A percentile compares a stretch with the other conserved stretches of the same genome.
Conservation (phyloP, 2,888 invertebrate species). For the Cheilosia soror region DNA sequence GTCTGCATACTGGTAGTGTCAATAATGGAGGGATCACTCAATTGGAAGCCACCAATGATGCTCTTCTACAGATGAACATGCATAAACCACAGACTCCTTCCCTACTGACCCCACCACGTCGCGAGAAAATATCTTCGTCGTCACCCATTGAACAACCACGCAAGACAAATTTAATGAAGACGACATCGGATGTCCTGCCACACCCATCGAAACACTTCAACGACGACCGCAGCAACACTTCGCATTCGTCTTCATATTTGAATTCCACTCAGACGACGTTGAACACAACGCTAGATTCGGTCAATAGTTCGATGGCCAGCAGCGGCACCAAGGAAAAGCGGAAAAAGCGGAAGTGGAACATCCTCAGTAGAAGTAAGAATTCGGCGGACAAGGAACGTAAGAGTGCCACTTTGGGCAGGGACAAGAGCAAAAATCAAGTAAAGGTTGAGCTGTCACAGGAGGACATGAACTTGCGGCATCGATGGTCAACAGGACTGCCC, state of each 20-base stretch:
- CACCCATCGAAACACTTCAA: conserved; percentile 74
- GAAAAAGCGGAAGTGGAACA: conserved; percentile 87
- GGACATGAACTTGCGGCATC: conserved; percentile 85
- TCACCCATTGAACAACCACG: conserved; percentile 80
- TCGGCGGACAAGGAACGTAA: conserved; percentile 85
- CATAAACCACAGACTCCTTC: conserved; percentile 78
- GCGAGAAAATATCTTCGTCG: conserved; percentile 76
- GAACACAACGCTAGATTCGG: conserved; percentile 81
- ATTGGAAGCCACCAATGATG: conserved; percentile 61
- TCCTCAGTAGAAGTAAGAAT: conserved; percentile 87
- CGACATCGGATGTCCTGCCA: conserved; percentile 77
- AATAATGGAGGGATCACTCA: conserved; percentile 50
- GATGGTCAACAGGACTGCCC: conserved; percentile 90
- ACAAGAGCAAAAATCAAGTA: conserved; percentile 84
- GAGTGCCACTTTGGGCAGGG: conserved; percentile 89
- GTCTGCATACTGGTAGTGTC: conserved; percentile 51
- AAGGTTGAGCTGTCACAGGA: conserved; percentile 82
- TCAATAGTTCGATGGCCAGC: conserved; percentile 81
- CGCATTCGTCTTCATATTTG: conserved; percentile 78
- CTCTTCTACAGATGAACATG: conserved; percentile 53
- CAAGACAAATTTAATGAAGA: conserved; percentile 79
- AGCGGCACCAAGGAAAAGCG: conserved; percentile 86
- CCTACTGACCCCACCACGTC: conserved; percentile 79
- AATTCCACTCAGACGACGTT: conserved; percentile 82
- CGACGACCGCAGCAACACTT: conserved; percentile 79